Base-by-base conservation (phyloP, 2,797 vertebrate genomes). In the Morus bassanus region DNA sequence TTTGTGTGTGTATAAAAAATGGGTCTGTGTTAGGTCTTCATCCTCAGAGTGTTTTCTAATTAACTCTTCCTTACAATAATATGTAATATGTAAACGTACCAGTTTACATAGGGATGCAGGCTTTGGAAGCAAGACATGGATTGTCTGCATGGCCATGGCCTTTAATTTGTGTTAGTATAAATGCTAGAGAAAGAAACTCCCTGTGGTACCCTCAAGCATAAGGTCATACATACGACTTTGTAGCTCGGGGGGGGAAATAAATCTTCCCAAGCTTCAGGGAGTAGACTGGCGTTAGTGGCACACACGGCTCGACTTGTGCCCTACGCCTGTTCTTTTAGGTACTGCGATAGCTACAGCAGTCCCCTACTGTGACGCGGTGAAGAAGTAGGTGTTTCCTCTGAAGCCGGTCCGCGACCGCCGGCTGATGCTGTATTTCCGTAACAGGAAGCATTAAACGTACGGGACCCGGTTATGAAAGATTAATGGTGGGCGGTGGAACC, bases 381-480 rank as follows among this genome's bases (percentile, higher is more conserved):
- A 67, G 48, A 39, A 56, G 8, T 0, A 2, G 6, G 8, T 2
- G 9, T 73, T 88, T 54, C 17, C 27, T 56, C 28, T 28, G 33
- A 31, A 41, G 37, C 0, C 48, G 28, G 3, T 35, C 18, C 5
- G 3, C 28, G n/a, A 2, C 24, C 41, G 50, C 30, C 33, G 39
- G 27, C 35, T 37, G 59, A 33, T 51, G 41, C 10, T 33, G 23
- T 4, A 5, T 28, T 68, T 65, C 39, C 0, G 0, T 41, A 31
- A 63, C 16, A 41, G 33, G 69, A 31, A n/a, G 3, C 21, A 3
- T 19, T 39, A 16, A n/a, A 35, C 1, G 0, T 67, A 3, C 3
- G 0, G 30, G 33, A 79, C 24, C 19, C 18, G 0, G 0, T 70
- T 67, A 35, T 0, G 45, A 46, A 60, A 60, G 21, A 3, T 46